These are phyloP conservation scores for Platyrinchus mystaceus DNA, from an alignment of 2,797 vertebrate species.

Conservation along the genomic window DNA sequence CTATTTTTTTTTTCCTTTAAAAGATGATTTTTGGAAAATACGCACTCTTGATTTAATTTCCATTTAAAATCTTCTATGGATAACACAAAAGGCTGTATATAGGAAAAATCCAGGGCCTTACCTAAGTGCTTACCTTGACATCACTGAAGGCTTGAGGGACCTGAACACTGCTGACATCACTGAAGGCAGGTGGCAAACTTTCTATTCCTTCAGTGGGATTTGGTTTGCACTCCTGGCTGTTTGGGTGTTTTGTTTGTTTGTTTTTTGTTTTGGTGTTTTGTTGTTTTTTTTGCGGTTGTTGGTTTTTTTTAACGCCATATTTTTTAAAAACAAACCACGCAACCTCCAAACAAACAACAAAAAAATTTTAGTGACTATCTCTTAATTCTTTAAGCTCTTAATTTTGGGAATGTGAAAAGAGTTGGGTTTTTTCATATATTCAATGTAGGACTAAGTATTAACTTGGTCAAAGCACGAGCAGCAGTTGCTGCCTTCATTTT, in stretches of 20 bases:
- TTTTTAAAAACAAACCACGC: background rate
- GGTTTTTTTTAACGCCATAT: too few species aligned
- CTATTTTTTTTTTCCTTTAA: background rate
- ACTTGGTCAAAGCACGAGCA: background rate
- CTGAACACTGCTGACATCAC: background rate
- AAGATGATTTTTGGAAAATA: background rate
- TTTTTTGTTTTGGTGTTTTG: too few species aligned
- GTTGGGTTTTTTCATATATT: background rate
- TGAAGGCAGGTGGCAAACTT: background rate
- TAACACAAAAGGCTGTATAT: background rate
- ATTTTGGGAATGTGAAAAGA: background rate
- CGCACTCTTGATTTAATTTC: background rate
- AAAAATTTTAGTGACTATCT: fast-evolving
- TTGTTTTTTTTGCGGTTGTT: background rate
- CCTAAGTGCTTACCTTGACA: background rate
- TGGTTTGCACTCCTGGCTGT: background rate
- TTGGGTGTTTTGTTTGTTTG: background rate
- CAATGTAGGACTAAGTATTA: background rate
- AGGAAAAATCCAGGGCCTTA: background rate
- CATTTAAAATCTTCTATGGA: background rate
- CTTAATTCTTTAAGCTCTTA: background rate
- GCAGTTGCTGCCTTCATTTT: background rate
- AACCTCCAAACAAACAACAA: background rate
- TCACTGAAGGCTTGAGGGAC: background rate
- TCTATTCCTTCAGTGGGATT: background rate